phyloP scores from a whole-genome alignment of 2,797 vertebrate genomes.

The Tapera naevia region DNA sequence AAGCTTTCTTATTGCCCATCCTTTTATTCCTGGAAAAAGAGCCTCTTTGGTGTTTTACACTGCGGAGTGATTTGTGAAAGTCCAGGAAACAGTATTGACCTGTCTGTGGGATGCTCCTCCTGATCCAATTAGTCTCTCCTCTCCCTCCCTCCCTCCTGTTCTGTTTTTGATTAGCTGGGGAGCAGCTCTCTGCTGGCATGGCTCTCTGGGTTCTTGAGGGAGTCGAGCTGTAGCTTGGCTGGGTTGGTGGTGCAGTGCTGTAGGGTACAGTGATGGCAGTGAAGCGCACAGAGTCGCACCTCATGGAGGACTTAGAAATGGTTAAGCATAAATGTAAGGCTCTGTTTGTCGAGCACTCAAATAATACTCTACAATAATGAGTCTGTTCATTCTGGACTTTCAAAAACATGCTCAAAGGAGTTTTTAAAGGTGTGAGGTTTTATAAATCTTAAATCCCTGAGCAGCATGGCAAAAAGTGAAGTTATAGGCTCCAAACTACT shows the following conservation, averaged over 20 bases:
- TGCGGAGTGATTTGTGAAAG: not conserved
- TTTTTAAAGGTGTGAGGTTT: not conserved
- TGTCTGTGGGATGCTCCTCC: not conserved
- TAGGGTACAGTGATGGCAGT: rapidly evolving
- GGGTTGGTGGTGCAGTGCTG: not conserved
- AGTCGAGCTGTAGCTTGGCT: not conserved
- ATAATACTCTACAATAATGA: not conserved
- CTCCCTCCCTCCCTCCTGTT: not conserved
- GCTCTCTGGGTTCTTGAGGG: not conserved
- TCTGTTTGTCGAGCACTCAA: not conserved
- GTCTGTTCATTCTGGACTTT: not conserved
- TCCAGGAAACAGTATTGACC: not conserved
- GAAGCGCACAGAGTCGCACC: rapidly evolving
- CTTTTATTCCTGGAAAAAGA: not conserved
- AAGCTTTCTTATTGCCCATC: not conserved
- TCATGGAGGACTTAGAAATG: not conserved
- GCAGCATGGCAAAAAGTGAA: not conserved
- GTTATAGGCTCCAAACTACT: not conserved
- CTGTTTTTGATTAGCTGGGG: not conserved
- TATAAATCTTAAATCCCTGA: not conserved
- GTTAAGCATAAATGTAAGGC: not conserved
- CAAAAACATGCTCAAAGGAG: not conserved
- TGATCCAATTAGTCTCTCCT: not conserved
- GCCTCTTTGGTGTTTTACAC: not conserved
- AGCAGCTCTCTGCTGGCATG: not conserved